Evolutionary conservation across 2,113 vertebrate species (phyloP).

Genomic region (Pelusios castaneus): DNA sequence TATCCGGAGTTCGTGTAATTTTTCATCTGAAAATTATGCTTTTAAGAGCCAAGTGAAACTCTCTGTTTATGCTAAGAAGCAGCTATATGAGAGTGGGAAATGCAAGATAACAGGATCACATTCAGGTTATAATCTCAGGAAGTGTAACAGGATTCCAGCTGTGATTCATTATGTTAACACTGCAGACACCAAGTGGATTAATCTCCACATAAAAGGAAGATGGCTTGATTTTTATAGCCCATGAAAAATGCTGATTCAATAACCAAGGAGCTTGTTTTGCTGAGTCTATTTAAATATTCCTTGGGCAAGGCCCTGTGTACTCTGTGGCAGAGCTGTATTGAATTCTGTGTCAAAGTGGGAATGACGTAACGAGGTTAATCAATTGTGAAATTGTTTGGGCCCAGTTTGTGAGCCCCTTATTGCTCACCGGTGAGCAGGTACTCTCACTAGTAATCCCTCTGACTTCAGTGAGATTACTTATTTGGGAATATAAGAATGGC

Average conservation of each 20-base stretch:
- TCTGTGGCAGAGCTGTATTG: neutral
- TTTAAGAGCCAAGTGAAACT: conserved; percentile 42
- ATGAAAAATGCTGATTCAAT: neutral
- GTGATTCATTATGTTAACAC: neutral
- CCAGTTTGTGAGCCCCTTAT: neutral
- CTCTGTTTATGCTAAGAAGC: conserved; percentile 41
- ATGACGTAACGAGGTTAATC: fast-evolving
- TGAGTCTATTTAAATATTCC: neutral
- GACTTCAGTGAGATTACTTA: neutral
- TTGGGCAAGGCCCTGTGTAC: neutral
- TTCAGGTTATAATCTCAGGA: conserved; percentile 40
- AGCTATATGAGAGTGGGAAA: neutral
- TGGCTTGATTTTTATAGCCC: neutral
- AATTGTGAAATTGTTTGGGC: neutral
- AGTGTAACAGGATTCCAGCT: conserved; percentile 9
- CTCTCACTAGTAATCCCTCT: neutral
- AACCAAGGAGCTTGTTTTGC: neutral
- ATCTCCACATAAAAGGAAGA: neutral
- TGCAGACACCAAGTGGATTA: neutral
- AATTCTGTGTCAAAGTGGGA: neutral
- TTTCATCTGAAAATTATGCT: conserved; percentile 16
- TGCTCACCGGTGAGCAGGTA: neutral
- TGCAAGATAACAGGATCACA: neutral
- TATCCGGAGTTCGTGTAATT: neutral
- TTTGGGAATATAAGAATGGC: neutral